Base-by-base conservation (phyloP, 1,140 invertebrate species). In the Pseudomyrmex dendroicus region DNA sequence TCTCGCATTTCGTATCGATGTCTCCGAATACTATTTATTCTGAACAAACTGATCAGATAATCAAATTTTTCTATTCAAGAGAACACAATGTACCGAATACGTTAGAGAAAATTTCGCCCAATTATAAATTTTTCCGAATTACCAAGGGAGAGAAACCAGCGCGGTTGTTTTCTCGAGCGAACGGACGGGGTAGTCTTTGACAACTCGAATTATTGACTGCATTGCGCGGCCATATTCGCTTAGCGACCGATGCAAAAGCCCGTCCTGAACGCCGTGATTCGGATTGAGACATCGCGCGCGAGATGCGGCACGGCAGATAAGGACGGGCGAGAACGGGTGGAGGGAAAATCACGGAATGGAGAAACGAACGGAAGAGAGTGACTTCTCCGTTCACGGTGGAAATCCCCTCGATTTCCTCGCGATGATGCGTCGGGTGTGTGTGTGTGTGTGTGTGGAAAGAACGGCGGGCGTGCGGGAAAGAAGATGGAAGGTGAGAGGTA, bases 401-500 rank as follows among this genome's bases (percentile, higher is more conserved):
- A 82, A 82, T 35, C 25, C 20, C 35, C 10, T 67, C 17, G 52
- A 7, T 56, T 67, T 68, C 74, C 35, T 78, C 74, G 52, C 15
- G 66, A 17, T 63, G 50, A 68, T 20, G 46, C 59, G 48, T 67
- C 7, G 20, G 13, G 8, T 12, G 44, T 20, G 20, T 25, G 2
- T 1, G 44, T 20, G 20, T 25, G 1, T 1, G 20, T 20, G 20
- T n/a, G 50, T 48, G 59, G 15, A 15, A 25, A 54, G 54, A 5
- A 46, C n/a, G 46, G 64, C 68, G 54, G 44, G 61, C 20, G 17
- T 25, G 15, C 44, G 50, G 17, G 48, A 44, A 35, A 62, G 52
- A 50, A 72, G 88, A 59, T 84, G 76, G 61, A 86, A 84, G 78
- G 82, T 80, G 84, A 84, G 83, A 76, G 73, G 68, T 77, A 66